Conservation (phyloP, 1,140 invertebrate genomes). For the Eupristina koningsbergeri region DNA sequence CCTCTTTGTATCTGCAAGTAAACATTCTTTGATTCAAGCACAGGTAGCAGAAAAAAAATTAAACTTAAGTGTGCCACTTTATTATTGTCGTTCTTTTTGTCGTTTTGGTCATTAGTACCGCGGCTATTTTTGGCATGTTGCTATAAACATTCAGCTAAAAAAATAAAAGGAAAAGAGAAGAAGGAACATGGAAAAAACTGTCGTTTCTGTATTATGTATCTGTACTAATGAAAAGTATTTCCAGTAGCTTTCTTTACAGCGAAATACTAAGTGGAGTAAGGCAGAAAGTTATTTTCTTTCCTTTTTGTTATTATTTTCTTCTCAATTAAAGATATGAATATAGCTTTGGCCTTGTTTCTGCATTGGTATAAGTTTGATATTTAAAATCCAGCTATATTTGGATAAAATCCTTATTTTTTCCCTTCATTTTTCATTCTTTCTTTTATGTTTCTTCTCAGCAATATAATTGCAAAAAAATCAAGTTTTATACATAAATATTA, state of each 20-base stretch:
- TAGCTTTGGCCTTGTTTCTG: background rate
- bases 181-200: conserved; percentile 6
- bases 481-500: background rate
- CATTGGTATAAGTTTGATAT: background rate
- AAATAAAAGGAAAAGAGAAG: background rate
- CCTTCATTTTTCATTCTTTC: background rate
- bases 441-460: background rate
- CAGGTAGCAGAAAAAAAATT: conserved; percentile 28
- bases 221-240: conserved; percentile 48
- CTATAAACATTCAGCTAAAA: background rate
- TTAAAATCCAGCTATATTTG: background rate
- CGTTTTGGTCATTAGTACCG: background rate
- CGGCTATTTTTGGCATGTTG: too few relatives aligned
- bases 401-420: background rate
- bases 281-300: conserved; percentile 26
- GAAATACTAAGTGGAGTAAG: conserved; percentile 34
- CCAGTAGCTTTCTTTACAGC: conserved; percentile 26
- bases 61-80: conserved; percentile 41
- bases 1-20: conserved; percentile 17
- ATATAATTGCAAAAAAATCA: background rate
- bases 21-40: background rate
- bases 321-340: conserved; percentile 41
- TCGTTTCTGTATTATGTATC: conserved; percentile 40
- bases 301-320: background rate
- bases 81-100: background rate